These are phyloP conservation scores for Dromius quadrimaculatus DNA, from an alignment of 2,888 invertebrate genomes.

Conservation along the genomic window DNA sequence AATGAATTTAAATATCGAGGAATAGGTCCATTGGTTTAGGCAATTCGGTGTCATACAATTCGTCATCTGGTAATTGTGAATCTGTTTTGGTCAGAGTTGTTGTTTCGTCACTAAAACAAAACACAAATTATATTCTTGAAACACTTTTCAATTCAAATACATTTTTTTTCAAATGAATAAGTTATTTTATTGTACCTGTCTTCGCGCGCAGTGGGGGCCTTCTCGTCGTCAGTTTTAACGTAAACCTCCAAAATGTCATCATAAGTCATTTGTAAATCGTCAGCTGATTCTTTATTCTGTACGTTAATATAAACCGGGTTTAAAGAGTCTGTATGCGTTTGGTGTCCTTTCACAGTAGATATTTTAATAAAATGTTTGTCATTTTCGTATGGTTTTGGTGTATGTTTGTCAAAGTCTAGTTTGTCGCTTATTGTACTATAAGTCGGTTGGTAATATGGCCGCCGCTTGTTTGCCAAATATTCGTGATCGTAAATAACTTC, in stretches of 20 bases:
- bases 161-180: neutral
- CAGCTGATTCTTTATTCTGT: constrained; percentile 56
- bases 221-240: constrained; percentile 53
- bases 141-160: neutral
- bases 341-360: constrained; percentile 56
- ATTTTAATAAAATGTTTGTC: constrained; percentile 36
- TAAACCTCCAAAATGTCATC: constrained; percentile 54
- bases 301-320: constrained; percentile 56
- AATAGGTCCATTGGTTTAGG: constrained; percentile 54
- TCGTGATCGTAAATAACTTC: constrained; percentile 27
- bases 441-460: constrained; percentile 39
- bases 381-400: constrained; percentile 56
- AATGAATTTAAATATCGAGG: too few relatives aligned
- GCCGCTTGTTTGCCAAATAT: constrained; percentile 15
- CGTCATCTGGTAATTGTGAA: constrained; percentile 40
- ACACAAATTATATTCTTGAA: neutral
- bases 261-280: constrained; percentile 53
- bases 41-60: constrained; percentile 54
- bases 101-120: constrained; percentile 54
- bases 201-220: constrained; percentile 57
- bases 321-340: constrained; percentile 53
- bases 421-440: constrained; percentile 51
- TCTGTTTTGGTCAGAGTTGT: constrained; percentile 52
- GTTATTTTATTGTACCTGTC: constrained; percentile 54
- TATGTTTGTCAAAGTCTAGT: constrained; percentile 56